These are phyloP conservation scores for Numenius arquata DNA, from an alignment of 2,113 vertebrate genomes.

Conservation along the genomic window DNA sequence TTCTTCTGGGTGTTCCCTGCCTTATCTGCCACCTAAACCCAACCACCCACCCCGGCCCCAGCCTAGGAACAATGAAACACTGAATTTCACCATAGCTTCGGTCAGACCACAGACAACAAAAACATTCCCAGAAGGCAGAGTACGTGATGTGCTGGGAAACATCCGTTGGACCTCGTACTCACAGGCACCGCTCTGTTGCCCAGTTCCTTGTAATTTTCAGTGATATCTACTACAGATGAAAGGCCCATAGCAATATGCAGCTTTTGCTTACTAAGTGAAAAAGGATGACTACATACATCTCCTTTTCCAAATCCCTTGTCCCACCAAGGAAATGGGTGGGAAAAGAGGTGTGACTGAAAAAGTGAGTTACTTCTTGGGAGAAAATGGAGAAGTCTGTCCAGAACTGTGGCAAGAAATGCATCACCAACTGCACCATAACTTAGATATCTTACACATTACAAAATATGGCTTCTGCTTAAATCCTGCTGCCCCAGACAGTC, in stretches of 20 bases:
- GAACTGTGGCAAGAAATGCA: background rate
- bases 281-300: background rate
- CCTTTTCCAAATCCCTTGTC: background rate
- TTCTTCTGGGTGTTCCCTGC: background rate
- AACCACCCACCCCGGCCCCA: background rate
- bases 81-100: background rate
- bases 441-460: background rate
- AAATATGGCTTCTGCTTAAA: background rate
- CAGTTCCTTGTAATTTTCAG: background rate
- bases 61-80: background rate
- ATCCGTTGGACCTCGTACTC: accelerated
- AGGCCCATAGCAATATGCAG: background rate
- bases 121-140: background rate
- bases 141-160: accelerated
- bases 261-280: background rate
- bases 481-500: no score
- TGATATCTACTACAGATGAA: background rate
- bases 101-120: background rate
- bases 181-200: accelerated
- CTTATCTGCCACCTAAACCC: accelerated
- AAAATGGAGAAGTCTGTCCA: background rate
- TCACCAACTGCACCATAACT: accelerated
- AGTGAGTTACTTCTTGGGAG: background rate
- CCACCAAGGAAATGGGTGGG: background rate
- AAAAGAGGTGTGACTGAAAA: background rate